A percentile compares a stretch with the other conserved stretches of the same genome.
Evolutionary conservation across 2,797 vertebrate species (phyloP).

Genomic region (Orestias chungarensis): DNA sequence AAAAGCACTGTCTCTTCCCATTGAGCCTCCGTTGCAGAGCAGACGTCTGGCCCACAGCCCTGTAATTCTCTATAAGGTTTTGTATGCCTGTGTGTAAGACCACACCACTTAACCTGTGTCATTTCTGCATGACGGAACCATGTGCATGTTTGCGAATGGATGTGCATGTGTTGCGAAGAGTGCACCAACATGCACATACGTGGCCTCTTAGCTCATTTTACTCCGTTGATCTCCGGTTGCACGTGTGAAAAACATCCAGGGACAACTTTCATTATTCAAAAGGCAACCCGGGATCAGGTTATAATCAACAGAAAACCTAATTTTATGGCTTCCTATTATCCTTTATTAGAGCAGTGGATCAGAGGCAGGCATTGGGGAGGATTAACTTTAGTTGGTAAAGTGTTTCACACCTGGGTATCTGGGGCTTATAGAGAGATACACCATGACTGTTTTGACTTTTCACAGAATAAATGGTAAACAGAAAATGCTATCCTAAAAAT

Average conservation of each 20-base stretch:
- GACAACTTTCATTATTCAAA: constrained; percentile 85
- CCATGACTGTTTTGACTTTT: constrained; percentile 12
- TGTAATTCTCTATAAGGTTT: constrained; percentile 27
- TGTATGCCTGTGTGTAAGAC: constrained; percentile 22
- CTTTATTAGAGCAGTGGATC: constrained; percentile 30
- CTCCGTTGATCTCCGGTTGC: constrained; percentile 82
- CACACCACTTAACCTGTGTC: constrained; percentile 51
- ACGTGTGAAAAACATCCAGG: constrained; percentile 81
- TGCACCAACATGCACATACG: constrained; percentile 19
- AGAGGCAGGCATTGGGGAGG: constrained; percentile 27
- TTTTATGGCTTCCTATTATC: constrained; percentile 68
- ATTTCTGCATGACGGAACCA: constrained; percentile 43
- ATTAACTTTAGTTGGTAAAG: constrained; percentile 24
- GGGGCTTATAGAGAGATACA: constrained; percentile 12
- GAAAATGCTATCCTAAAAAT: background rate
- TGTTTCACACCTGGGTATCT: constrained; percentile 5
- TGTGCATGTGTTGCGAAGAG: constrained; percentile 24
- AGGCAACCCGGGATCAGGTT: constrained; percentile 81
- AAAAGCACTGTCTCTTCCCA: constrained; percentile 62
- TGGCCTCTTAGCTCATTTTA: constrained; percentile 75
- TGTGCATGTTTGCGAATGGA: constrained; percentile 27
- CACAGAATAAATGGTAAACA: constrained; percentile 2
- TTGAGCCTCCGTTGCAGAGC: constrained; percentile 55
- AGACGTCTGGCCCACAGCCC: constrained; percentile 63
- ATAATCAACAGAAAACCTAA: constrained; percentile 77